Evolutionary conservation across 2,797 vertebrate species (phyloP).

Genomic region (Mus caroli): DNA sequence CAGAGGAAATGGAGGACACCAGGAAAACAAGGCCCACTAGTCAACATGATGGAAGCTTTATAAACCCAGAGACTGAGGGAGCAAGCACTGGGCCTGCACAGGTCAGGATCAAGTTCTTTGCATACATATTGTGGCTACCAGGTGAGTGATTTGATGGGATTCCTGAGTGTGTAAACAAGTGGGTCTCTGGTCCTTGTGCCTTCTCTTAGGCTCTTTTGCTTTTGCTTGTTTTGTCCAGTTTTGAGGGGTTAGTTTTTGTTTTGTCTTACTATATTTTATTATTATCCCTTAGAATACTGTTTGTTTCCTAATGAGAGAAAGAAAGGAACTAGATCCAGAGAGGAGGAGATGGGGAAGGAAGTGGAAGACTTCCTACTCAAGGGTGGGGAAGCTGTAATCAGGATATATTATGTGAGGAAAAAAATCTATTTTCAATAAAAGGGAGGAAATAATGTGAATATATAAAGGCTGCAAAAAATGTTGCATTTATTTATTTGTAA

Average conservation of each 20-base stretch:
- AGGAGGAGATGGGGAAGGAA: not conserved
- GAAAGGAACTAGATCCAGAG: not conserved
- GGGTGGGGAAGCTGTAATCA: not conserved
- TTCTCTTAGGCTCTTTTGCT: not conserved
- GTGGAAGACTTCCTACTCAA: not conserved
- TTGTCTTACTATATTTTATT: not conserved
- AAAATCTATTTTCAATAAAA: not conserved
- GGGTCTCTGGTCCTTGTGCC: not conserved
- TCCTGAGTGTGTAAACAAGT: not conserved
- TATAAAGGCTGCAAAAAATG: not conserved
- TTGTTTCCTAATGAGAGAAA: not conserved
- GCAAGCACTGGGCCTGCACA: rapidly evolving
- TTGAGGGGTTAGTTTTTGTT: too few species aligned
- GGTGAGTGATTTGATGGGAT: too few species aligned
- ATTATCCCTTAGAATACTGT: not conserved
- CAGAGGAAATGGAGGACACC: too few species aligned
- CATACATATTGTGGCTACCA: not conserved
- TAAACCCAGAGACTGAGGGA: not conserved
- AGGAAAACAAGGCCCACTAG: not conserved
- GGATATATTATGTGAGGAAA: not conserved
- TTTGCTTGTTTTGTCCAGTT: not conserved
- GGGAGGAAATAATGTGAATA: not conserved
- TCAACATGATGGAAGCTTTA: not conserved
- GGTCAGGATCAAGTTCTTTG: not conserved
- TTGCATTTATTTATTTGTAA: constrained; percentile 27